Conservation (phyloP, 1,140 invertebrate genomes). For the Mylabris phalerata region DNA sequence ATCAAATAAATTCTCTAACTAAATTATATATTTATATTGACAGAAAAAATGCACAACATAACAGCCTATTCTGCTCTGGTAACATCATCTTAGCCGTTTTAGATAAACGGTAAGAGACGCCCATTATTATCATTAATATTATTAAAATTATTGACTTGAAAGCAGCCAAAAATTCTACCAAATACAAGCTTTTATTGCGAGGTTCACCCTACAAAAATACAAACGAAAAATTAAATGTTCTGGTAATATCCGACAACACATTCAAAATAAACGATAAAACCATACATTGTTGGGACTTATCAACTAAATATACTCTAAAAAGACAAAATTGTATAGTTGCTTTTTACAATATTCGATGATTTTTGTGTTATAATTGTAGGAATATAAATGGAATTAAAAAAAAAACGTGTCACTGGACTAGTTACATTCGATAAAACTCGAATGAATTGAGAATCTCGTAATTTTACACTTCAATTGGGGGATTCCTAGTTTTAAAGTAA, state of each 20-base stretch:
- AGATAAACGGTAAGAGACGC: constrained; percentile 38
- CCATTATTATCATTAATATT: background rate
- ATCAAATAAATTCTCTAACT: constrained; percentile 21
- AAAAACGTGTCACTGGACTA: constrained; percentile 33
- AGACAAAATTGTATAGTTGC: background rate
- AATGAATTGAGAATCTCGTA: constrained; percentile 9
- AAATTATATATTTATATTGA: constrained; percentile 3
- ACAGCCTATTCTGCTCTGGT: constrained; percentile 34
- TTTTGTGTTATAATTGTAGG: constrained; percentile 8
- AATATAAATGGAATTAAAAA: constrained; percentile 21
- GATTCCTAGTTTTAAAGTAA: constrained; percentile 1
- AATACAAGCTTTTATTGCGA: constrained; percentile 33
- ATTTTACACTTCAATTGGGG: too few relatives aligned
- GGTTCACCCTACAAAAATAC: constrained; percentile 32
- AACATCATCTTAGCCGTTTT: constrained; percentile 37
- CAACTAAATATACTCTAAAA: background rate
- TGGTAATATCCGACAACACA: too few relatives aligned
- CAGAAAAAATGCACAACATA: constrained; percentile 33
- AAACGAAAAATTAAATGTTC: background rate
- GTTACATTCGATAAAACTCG: constrained; percentile 36
- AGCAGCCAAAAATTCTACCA: constrained; percentile 26
- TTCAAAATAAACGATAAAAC: background rate
- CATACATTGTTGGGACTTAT: background rate
- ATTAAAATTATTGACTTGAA: constrained; percentile 4
- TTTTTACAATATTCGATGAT: background rate